Evolutionary conservation across 2,888 invertebrate species (phyloP).

Genomic region (Drosophila vallismaia): DNA sequence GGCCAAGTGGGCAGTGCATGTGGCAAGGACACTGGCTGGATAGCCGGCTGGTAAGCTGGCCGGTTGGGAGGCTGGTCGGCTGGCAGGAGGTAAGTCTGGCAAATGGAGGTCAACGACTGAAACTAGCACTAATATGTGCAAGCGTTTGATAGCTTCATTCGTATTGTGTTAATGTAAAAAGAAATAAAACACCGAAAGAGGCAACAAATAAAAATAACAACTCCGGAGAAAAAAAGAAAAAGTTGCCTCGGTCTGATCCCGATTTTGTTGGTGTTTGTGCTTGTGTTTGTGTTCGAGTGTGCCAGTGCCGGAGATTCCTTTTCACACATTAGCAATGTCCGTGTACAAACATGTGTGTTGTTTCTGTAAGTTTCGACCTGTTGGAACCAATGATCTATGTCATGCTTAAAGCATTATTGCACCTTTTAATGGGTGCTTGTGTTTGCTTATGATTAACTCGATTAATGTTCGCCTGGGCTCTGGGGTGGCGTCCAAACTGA

Average conservation of each 20-base stretch:
- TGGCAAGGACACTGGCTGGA: constrained; percentile 33
- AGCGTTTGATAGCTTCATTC: constrained; percentile 44
- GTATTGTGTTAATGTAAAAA: constrained; percentile 67
- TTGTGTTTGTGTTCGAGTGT: constrained; percentile 22
- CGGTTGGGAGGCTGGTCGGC: not conserved
- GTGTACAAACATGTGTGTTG: constrained; percentile 11
- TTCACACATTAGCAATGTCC: constrained; percentile 11
- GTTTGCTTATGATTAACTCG: constrained; percentile 33
- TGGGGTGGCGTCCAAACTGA: not conserved
- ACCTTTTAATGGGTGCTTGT: constrained; percentile 35
- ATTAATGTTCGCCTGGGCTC: constrained; percentile 5
- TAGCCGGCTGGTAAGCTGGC: constrained; percentile 3
- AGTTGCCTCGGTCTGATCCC: constrained; percentile 61
- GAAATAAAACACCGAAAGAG: constrained; percentile 60
- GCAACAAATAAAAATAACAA: constrained; percentile 50
- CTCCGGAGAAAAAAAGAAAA: constrained; percentile 54
- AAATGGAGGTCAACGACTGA: constrained; percentile 82
- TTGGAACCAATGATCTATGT: constrained; percentile 44
- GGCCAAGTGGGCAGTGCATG: constrained; percentile 27
- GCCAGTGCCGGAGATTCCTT: constrained; percentile 21
- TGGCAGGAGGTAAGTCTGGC: constrained; percentile 56
- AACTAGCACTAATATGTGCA: constrained; percentile 70
- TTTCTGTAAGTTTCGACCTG: constrained; percentile 41
- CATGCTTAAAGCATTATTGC: constrained; percentile 22
- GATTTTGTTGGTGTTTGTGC: constrained; percentile 33